Evolutionary conservation across 2,113 vertebrate species (phyloP).

Genomic region (Macaca mulatta): DNA sequence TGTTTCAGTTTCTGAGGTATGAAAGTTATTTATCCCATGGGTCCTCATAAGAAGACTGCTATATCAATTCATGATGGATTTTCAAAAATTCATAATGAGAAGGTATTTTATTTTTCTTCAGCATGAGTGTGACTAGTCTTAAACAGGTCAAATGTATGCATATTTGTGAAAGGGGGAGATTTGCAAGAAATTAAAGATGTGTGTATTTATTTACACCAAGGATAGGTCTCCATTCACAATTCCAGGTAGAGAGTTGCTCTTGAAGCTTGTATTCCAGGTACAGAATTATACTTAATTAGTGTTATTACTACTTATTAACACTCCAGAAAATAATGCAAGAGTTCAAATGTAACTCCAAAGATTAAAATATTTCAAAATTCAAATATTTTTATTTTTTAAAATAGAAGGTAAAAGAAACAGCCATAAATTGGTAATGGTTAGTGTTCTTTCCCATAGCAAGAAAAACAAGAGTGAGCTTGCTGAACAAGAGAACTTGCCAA

Average conservation of each 20-base stretch:
- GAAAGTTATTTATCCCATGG: background rate
- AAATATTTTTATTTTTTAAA: background rate
- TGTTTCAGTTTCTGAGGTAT: background rate
- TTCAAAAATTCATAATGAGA: constrained; percentile 2
- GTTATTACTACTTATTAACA: background rate
- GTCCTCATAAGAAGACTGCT: background rate
- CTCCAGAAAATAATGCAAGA: background rate
- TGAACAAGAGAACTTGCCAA: background rate
- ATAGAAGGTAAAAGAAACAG: constrained; percentile 13
- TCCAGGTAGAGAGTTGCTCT: background rate
- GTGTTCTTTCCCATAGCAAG: constrained; percentile 5
- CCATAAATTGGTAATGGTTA: background rate
- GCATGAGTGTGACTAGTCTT: background rate
- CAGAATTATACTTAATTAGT: background rate
- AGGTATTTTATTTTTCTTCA: constrained; percentile 6
- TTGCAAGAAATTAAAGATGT: background rate
- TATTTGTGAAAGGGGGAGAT: background rate
- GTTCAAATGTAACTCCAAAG: background rate
- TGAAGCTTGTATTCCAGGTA: background rate
- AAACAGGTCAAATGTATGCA: background rate
- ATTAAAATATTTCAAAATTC: background rate
- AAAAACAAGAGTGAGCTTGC: background rate
- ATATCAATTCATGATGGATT: constrained; percentile 25
- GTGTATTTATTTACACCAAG: background rate
- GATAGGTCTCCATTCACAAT: background rate